Evolutionary conservation across 2,113 vertebrate species (phyloP), one percentile per base, ranked within the genome.

Genomic region (Antigone vipio): DNA sequence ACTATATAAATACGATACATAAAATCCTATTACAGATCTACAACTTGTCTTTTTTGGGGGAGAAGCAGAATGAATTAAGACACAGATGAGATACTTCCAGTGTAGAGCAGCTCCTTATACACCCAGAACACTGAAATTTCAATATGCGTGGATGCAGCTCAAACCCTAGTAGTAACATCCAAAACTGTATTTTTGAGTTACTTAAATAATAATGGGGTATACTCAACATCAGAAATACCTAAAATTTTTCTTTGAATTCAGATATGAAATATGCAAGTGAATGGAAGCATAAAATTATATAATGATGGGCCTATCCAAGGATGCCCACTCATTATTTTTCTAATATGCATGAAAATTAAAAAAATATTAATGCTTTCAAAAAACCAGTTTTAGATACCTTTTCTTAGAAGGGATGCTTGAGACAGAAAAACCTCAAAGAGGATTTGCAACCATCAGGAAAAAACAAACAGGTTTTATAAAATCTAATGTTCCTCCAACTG

Each of bases 21-120:
- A 72, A 73, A 84, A 90, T 1, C 27, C 27, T 34, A 58, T 49
- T 80, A 77, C 16, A 62, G 38, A 73, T 34, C 58, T 52, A 56
- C 7, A 72, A 20, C 9, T 77, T 0, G 0, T 29, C 49, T 64
- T 68, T 86, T 92, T 29, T 3, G 4, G 2, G 20, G 40, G 8
- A 6, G 6, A 45, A 56, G 12, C 35, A 90, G 34, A 93, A 82
- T 49, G 29, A 72, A 59, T 60, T 73, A 67, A 16, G 67, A 67
- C 14, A 63, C 4, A 40, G 15, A 64, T 26, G 22, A 69, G 5
- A n/a, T 21, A 60, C 2, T 62, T 79, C 40, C 34, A 30, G 40
- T 16, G 24, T 73, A 75, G 4, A 50, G 11, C 6, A 30, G 35
- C 17, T 85, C 22, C 52, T 75, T 42, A 12, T 14, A 85, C 7